Percentiles rank a stretch among this genome's conserved stretches.
These are phyloP conservation scores for Peromyscus aztecus DNA, from an alignment of 2,797 vertebrate species.

Conservation along the genomic window DNA sequence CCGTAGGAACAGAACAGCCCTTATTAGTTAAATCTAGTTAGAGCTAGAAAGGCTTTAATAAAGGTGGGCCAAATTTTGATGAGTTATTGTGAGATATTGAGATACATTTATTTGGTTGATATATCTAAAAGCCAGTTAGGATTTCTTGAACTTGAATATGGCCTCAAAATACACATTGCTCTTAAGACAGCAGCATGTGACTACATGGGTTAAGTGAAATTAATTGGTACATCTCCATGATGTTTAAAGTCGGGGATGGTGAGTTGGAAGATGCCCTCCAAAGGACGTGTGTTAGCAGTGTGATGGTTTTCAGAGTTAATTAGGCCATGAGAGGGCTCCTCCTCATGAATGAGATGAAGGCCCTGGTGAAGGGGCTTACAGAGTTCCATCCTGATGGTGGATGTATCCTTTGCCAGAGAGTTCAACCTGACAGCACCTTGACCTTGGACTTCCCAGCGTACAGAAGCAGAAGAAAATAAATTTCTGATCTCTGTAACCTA, in stretches of 20 bases:
- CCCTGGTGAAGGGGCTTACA: not conserved
- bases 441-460: not conserved
- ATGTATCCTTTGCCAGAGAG: too few relatives aligned
- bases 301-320: too few relatives aligned
- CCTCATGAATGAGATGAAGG: not conserved
- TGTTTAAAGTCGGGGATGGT: not conserved
- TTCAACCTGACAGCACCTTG: not conserved
- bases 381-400: not conserved
- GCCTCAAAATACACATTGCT: not conserved
- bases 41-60: not conserved
- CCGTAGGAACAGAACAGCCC: not conserved
- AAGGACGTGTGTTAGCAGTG: not conserved
- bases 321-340: not conserved
- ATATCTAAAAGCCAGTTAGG: not conserved
- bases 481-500: not conserved
- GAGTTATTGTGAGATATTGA: not conserved
- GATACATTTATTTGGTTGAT: not conserved
- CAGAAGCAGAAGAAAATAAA: not conserved
- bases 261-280: not conserved
- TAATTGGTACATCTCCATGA: not conserved
- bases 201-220: not conserved
- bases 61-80: not conserved
- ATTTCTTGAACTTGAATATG: slow-evolving; percentile 10
- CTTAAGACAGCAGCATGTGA: not conserved
- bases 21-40: slow-evolving; percentile 24